Evolutionary conservation across 1,140 invertebrate genomes (phyloP), one percentile per base, ranked within the genome.

Genomic region (Lysiphlebus fabarum): DNA sequence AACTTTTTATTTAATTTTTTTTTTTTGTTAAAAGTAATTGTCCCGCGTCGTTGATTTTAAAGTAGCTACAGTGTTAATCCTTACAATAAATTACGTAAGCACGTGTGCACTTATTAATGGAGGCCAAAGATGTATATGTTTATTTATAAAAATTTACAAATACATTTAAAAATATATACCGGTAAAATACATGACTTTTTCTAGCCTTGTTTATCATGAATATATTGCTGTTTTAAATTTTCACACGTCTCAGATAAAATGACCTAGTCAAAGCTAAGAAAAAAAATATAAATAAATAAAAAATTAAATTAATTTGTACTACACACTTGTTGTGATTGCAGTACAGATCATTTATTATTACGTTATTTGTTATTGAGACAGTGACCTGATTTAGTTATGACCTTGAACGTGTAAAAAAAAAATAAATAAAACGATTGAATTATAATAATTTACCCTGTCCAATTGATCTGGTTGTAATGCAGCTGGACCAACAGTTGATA

Each of bases 381-480:
- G 49, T 45, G 53, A 55, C 42, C 41, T 45, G 43, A 48, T 57
- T 48, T 57, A 37, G 3, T 12, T 34, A 12, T 36, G 43, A 47
- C 54, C 54, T 57, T 48, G 45, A 57, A 10, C 9, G 10, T 36
- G 34, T 40, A 7, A 51, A 11, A 9, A 38, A n/a, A 49, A 9
- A 7, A 49, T 34, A n/a, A 33, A 9, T 7, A 9, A 9, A 6
- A 49, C 5, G 26, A n/a, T n/a, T n/a, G n/a, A n/a, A n/a, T n/a
- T n/a, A n/a, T 50, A 26, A 43, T 44, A n/a, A 78, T 82, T 84
- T 80, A 95, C 92, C 71, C 91, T 84, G 65, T 92, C 89, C 1
- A 94, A 78, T 64, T 92, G 89, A 70, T 93, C 89, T 7, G 90
- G 85, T 2, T 90, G 86, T 51, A 96, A 74, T 0, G 92, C 93